These are phyloP conservation scores for Euglossa dilemma DNA, from an alignment of 1,140 invertebrate species.

Conservation along the genomic window DNA sequence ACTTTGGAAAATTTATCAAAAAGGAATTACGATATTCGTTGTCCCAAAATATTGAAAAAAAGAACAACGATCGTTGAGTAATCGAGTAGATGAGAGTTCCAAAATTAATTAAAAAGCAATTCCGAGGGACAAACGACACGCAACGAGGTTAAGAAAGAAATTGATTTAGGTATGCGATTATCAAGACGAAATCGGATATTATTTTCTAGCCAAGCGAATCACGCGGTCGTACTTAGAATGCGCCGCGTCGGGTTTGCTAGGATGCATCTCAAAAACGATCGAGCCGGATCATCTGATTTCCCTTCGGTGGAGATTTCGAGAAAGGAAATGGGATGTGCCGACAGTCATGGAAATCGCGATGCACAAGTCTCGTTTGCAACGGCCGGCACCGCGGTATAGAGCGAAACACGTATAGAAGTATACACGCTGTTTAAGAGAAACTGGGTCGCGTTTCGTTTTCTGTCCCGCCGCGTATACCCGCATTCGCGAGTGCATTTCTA, in stretches of 20 bases:
- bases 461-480: background rate
- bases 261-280: background rate
- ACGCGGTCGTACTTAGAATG: no score
- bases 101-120: no score
- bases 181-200: no score
- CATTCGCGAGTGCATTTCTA: slow-evolving; percentile 14
- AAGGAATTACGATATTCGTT: no score
- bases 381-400: background rate
- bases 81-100: no score
- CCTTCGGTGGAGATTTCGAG: background rate
- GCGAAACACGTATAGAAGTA: background rate
- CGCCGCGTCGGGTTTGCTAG: background rate
- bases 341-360: slow-evolving; percentile 18
- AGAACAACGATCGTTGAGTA: no score
- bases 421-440: slow-evolving; percentile 25
- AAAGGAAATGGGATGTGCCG: slow-evolving; percentile 36
- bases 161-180: no score
- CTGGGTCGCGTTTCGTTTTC: slow-evolving; percentile 50
- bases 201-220: no score
- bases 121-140: no score
- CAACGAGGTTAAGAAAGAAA: no score
- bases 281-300: background rate
- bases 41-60: no score
- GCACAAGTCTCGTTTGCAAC: slow-evolving; percentile 29
- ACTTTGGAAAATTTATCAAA: no score